These are phyloP conservation scores for Mesocentrotus franciscanus DNA, from an alignment of 53 echinoderm and acorn worm genomes.

Conservation along the genomic window DNA sequence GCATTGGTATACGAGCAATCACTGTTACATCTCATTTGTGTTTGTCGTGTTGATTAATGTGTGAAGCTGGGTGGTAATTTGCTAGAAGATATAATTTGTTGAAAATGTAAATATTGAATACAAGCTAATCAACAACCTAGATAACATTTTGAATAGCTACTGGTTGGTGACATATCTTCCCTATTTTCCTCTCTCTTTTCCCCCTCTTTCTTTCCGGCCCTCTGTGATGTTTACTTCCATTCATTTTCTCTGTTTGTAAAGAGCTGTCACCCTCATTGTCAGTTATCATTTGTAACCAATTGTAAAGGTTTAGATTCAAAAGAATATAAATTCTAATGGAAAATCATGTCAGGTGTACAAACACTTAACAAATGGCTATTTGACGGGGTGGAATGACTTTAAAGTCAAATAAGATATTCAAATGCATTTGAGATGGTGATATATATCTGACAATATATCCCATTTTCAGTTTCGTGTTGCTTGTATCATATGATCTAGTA, in stretches of 20 bases:
- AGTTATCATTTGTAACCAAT: slow-evolving; percentile 34
- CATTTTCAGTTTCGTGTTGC: not conserved
- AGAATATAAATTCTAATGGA: not conserved
- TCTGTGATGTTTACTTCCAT: slow-evolving; percentile 15
- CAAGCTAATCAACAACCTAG: slow-evolving; percentile 19
- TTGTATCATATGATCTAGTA: not conserved
- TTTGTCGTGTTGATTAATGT: slow-evolving; percentile 12
- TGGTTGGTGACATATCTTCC: slow-evolving; percentile 19
- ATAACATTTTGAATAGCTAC: slow-evolving; percentile 14
- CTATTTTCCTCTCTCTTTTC: not conserved
- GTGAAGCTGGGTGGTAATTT: slow-evolving; percentile 41
- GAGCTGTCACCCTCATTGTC: slow-evolving; percentile 42
- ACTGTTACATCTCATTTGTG: not conserved
- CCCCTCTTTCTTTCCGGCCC: not conserved
- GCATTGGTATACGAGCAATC: not conserved
- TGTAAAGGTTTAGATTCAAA: not conserved
- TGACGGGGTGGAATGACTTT: slow-evolving; percentile 1
- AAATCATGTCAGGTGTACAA: slow-evolving; percentile 37
- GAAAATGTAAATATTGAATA: slow-evolving; percentile 27
- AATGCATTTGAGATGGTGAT: not conserved
- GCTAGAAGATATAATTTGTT: slow-evolving; percentile 55
- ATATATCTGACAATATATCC: not conserved
- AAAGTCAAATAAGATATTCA: not conserved
- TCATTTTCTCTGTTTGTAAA: not conserved
- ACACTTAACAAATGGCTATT: not conserved